Evolutionary conservation across 2,888 invertebrate species (phyloP).

Genomic region (Xanthorhoe designata): DNA sequence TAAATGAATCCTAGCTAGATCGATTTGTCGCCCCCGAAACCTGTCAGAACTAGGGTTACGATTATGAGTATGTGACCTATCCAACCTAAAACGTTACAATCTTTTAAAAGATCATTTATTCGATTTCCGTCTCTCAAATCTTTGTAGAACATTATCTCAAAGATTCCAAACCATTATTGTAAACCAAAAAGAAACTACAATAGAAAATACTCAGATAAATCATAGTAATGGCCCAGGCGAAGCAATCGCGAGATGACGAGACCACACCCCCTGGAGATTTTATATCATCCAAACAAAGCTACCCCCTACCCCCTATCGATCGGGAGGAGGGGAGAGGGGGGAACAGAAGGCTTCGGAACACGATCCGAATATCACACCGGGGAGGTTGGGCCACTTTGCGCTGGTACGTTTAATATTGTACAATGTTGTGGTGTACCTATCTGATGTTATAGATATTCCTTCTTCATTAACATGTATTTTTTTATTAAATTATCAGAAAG

Average conservation of each 20-base stretch:
- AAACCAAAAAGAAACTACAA: slow-evolving; percentile 44
- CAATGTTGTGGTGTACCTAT: not conserved
- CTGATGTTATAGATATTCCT: too few species aligned
- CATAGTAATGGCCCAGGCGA: slow-evolving; percentile 59
- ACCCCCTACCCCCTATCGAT: slow-evolving; percentile 45
- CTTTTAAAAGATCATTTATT: not conserved
- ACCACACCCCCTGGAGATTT: slow-evolving; percentile 78
- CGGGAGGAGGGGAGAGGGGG: slow-evolving; percentile 30
- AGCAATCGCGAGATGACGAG: slow-evolving; percentile 58
- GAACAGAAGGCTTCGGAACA: slow-evolving; percentile 58
- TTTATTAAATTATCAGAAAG: too few species aligned
- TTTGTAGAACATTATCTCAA: not conserved
- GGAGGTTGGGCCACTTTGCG: slow-evolving; percentile 54
- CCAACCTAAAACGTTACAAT: not conserved
- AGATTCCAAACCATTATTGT: not conserved
- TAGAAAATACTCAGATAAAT: slow-evolving; percentile 56
- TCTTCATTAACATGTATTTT: too few species aligned
- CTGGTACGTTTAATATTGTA: slow-evolving; percentile 42
- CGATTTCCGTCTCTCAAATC: slow-evolving; percentile 3
- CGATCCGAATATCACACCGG: slow-evolving; percentile 56
- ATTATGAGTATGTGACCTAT: too few species aligned
- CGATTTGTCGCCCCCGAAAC: too few species aligned
- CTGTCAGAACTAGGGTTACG: too few species aligned
- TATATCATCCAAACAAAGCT: slow-evolving; percentile 78
- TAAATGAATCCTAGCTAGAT: too few species aligned